Conservation (phyloP, 2,888 invertebrate genomes). For the Subacronicta megacephala region DNA sequence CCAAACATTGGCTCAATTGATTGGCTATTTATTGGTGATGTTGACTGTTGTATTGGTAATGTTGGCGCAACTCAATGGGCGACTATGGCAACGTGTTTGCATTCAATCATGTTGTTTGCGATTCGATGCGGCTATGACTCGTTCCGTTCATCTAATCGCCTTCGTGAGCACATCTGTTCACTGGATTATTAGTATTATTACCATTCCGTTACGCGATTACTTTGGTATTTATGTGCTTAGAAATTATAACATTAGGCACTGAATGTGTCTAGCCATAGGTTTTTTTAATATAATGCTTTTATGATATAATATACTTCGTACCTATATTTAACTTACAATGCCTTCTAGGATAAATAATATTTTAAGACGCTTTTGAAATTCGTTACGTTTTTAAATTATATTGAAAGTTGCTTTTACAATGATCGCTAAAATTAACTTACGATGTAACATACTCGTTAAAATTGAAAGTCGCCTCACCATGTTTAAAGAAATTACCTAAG, state of each 20-base stretch:
- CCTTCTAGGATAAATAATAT: no score
- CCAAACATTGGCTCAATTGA: constrained; percentile 12
- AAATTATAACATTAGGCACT: constrained; percentile 43
- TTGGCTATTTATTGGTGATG: background rate
- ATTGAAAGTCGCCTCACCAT: no score
- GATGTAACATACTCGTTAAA: no score
- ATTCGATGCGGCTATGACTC: constrained; percentile 52
- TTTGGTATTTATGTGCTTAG: constrained; percentile 33
- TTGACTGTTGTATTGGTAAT: constrained; percentile 9
- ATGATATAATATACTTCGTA: no score
- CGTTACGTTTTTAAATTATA: no score
- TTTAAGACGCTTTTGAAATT: no score
- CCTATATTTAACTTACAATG: no score
- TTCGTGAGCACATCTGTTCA: constrained; percentile 44
- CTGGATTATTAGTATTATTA: constrained; percentile 42
- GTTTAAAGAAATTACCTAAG: no score
- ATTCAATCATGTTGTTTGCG: constrained; percentile 57
- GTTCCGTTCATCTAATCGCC: constrained; percentile 49
- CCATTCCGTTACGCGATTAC: constrained; percentile 38
- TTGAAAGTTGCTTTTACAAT: no score
- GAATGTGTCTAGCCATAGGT: constrained; percentile 6
- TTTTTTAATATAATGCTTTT: background rate
- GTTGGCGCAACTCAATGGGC: constrained; percentile 26
- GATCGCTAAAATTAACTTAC: no score
- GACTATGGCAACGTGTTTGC: constrained; percentile 42